Conservation (phyloP, 2,888 invertebrate species). For the Trichopoda pennipes region DNA sequence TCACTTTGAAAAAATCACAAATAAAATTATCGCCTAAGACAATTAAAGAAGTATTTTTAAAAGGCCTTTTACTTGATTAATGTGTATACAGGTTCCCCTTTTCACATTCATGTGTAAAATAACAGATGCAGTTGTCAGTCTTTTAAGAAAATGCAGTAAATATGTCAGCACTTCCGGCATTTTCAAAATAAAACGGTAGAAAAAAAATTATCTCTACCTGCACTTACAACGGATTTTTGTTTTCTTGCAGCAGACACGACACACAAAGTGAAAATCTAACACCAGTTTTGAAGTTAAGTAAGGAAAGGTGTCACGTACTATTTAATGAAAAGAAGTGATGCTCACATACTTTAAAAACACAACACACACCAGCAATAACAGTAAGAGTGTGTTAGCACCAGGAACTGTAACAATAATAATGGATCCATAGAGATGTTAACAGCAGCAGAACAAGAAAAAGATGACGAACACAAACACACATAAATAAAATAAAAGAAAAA, state of each 20-base stretch:
- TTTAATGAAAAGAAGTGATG: slow-evolving; percentile 61
- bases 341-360: slow-evolving; percentile 35
- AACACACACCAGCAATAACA: slow-evolving; percentile 18
- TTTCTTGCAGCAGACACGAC: slow-evolving; percentile 17
- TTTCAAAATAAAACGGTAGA: slow-evolving; percentile 27
- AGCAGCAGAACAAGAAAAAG: slow-evolving; percentile 29
- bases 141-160: slow-evolving; percentile 56
- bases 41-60: too few species aligned
- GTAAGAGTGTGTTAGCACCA: background rate
- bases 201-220: slow-evolving; percentile 11
- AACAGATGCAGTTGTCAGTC: slow-evolving; percentile 64
- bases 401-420: slow-evolving; percentile 40
- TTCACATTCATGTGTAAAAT: slow-evolving; percentile 48
- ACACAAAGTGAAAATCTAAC: slow-evolving; percentile 41
- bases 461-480: slow-evolving; percentile 4
- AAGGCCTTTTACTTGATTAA: background rate
- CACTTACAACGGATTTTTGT: slow-evolving; percentile 42
- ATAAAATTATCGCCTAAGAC: too few species aligned
- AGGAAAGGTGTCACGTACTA: slow-evolving; percentile 67
- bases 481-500: background rate
- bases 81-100: background rate
- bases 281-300: slow-evolving; percentile 60
- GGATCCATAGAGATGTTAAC: slow-evolving; percentile 22
- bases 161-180: slow-evolving; percentile 68
- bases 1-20: too few species aligned